Evolutionary conservation across 2,113 vertebrate species (phyloP), one percentile per base, ranked within the genome.

Genomic region (Smithornis capensis): DNA sequence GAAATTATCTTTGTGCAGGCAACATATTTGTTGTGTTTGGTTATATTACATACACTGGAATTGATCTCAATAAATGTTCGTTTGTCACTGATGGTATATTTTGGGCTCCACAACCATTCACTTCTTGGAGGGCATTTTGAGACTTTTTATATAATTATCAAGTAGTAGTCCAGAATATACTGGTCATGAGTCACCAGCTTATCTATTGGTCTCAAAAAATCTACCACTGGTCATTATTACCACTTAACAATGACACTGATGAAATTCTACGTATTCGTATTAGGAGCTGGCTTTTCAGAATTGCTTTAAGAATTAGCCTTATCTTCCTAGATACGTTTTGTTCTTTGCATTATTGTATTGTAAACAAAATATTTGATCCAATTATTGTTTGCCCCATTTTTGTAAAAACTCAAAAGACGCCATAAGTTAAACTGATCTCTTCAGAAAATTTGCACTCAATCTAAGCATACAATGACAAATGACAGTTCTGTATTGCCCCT

Each of bases 401-500:
- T 27, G 7, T 37, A 57, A 89, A 86, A 89, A 89, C 64, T 14
- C 3, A 29, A 59, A 70, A 70, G 6, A 77, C 37, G 19, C 10
- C 52, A 5, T 18, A 80, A 59, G 23, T 80, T 68, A 79, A 79
- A 55, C 12, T 17, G 25, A 40, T 60, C 19, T 60, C 19, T 91
- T 67, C 23, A 28, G 22, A 92, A 65, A 75, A 65, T 27, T 38
- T 64, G 14, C 37, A 35, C 13, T 22, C 6, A 40, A 27, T 49
- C 13, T 40, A 42, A 56, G 55, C 5, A 68, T 64, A 25, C 1
- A n/a, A n/a, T n/a, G n/a, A n/a, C n/a, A 59, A 56, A 56, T 65
- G 5, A 7, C 38, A 74, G 21, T 42, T 50, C 22, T 74, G 0
- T 38, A 15, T 57, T 57, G n/a, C 2, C 2, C 2, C 25, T 6